Evolutionary conservation across 2,113 vertebrate species (phyloP).

Genomic region (Odontophorus gujanensis): DNA sequence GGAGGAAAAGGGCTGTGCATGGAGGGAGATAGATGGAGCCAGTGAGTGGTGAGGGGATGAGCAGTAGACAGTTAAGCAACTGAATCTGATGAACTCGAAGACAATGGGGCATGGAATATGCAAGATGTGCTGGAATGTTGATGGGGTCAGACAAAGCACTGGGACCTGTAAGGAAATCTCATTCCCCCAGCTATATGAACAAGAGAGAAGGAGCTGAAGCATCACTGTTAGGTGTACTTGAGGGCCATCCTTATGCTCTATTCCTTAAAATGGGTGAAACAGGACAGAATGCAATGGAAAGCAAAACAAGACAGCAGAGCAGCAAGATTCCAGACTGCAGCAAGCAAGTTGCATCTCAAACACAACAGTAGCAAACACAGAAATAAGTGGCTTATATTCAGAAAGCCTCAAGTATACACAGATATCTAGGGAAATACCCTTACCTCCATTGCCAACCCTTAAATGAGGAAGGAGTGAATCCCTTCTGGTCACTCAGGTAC

Average conservation of each 20-base stretch:
- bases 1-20: conserved; percentile 27
- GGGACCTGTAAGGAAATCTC: background rate
- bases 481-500: no score
- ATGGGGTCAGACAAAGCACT: background rate
- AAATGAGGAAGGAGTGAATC: no score
- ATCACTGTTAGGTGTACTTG: background rate
- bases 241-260: background rate
- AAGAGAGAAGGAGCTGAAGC: background rate
- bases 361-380: no score
- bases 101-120: background rate
- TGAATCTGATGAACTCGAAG: background rate
- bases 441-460: no score
- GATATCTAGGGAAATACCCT: no score
- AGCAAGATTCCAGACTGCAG: no score
- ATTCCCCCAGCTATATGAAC: background rate
- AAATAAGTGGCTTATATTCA: no score
- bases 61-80: background rate
- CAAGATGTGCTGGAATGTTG: background rate
- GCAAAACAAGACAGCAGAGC: no score
- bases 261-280: background rate
- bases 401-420: no score
- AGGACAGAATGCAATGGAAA: no score
- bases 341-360: no score
- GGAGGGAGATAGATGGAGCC: conserved; percentile 59
- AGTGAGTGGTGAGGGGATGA: background rate